Evolutionary conservation across 2,888 invertebrate species (phyloP), one percentile per base, ranked within the genome.

Genomic region (Endotricha flammealis): DNA sequence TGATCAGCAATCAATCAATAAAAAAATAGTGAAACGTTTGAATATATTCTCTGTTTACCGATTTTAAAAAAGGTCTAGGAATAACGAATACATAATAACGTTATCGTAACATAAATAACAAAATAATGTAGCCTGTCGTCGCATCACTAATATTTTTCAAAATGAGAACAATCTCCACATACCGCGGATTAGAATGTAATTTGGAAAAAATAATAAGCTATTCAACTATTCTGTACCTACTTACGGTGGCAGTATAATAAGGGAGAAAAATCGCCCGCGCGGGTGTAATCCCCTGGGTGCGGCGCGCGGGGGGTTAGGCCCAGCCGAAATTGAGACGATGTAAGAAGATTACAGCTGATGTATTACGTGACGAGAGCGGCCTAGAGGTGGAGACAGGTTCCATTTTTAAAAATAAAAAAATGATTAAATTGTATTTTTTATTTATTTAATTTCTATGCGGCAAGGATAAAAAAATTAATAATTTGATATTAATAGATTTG

Each of bases 341-440:
- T 81, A 81, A 83, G 81, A 72, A 81, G 82, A 82, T 83, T 82
- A 82, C 73, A 52, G 58, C 63, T 74, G 76, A 78, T 75, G 75
- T 76, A 78, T 79, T 78, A 77, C 79, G 76, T 78, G 79, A 72
- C 66, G 56, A 53, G 46, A 47, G 12, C 35, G 32, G 32, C 37
- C 38, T 32, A 31, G 42, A 38, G 36, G 25, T 12, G 24, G 34
- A 34, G 35, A 36, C 38, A 31, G 36, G 32, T 31, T 35, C 32
- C 34, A 30, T 37, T 36, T 36, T 36, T 29, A 23, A 29, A 32
- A 36, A 35, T 23, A 29, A 22, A 12, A 38, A 31, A 20, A 4
- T 20, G 7, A 16, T n/a, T 28, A 2, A 12, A 13, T 8, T 12
- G 13, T 27, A 5, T 13, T 5, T 28, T 28, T 12, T 10, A 8